Evolutionary conservation across 30 jellyfish, hydroid and myxozoan species (phyloP).

Genomic region (Phacellophora camtschatica): DNA sequence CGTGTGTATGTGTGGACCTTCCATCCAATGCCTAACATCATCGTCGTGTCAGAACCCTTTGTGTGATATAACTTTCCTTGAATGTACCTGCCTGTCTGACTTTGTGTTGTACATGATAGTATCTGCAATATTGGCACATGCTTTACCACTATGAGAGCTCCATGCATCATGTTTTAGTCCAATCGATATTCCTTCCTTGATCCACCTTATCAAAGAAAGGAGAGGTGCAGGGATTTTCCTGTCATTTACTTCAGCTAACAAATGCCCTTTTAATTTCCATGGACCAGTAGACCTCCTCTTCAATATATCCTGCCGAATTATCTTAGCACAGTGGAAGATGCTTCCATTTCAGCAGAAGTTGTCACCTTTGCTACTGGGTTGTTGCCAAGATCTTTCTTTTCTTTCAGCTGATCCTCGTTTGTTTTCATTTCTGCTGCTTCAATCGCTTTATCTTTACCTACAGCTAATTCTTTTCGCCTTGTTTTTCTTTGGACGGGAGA

Average conservation of each 20-base stretch:
- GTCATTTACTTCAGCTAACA: background rate
- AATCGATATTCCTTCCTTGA: constrained; percentile 2
- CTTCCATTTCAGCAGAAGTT: background rate
- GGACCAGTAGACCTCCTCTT: background rate
- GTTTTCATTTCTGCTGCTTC: constrained; percentile 2
- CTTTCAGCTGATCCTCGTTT: background rate
- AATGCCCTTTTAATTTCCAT: background rate
- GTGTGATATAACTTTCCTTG: background rate
- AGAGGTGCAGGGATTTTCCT: constrained; percentile 22
- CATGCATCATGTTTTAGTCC: constrained; percentile 19
- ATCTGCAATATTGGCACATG: constrained; percentile 11
- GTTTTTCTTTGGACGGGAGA: background rate
- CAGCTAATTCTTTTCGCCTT: background rate
- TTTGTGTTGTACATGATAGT: constrained; percentile 2
- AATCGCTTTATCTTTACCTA: background rate
- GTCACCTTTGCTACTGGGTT: background rate
- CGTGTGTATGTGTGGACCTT: constrained; percentile 9
- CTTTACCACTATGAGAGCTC: constrained; percentile 20
- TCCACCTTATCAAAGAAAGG: constrained; percentile 1
- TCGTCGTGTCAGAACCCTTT: constrained; percentile 9
- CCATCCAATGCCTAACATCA: constrained; percentile 5
- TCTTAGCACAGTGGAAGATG: background rate
- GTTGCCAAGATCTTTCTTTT: background rate
- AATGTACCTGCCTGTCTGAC: constrained; percentile 9
- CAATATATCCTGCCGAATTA: background rate